Conservation (phyloP, 1,140 invertebrate species). For the Saccostrea glomerata region DNA sequence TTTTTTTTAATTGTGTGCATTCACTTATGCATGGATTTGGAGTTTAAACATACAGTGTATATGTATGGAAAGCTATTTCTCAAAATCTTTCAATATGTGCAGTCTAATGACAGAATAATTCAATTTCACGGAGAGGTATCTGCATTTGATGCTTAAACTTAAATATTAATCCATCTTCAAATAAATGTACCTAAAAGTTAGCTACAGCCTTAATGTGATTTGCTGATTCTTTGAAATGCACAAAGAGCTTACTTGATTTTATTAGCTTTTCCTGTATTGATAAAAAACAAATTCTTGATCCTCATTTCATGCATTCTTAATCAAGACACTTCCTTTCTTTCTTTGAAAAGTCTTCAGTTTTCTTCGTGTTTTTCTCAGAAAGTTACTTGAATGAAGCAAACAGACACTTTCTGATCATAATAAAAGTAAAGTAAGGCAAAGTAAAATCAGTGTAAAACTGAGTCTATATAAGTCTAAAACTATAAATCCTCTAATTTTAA, state of each 20-base stretch:
- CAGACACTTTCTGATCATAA: no score
- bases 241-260: slow-evolving; percentile 34
- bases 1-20: no score
- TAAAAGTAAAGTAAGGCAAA: no score
- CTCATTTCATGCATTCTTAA: background rate
- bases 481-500: no score
- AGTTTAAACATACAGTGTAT: no score
- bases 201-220: background rate
- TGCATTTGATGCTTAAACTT: background rate
- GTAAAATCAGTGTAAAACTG: no score
- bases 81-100: no score
- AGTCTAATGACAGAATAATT: no score
- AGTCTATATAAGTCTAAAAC: no score
- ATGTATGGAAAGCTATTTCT: no score
- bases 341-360: background rate
- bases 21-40: no score
- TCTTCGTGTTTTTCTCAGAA: background rate
- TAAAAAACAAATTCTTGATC: slow-evolving; percentile 23
- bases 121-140: background rate
- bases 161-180: background rate
- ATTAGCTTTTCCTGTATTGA: background rate
- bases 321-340: background rate
- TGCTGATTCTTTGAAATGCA: background rate
- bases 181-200: background rate
- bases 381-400: no score